Percentiles rank a stretch among this genome's conserved stretches.
Evolutionary conservation across 2,797 vertebrate species (phyloP).

Genomic region (Delichon dasypus): DNA sequence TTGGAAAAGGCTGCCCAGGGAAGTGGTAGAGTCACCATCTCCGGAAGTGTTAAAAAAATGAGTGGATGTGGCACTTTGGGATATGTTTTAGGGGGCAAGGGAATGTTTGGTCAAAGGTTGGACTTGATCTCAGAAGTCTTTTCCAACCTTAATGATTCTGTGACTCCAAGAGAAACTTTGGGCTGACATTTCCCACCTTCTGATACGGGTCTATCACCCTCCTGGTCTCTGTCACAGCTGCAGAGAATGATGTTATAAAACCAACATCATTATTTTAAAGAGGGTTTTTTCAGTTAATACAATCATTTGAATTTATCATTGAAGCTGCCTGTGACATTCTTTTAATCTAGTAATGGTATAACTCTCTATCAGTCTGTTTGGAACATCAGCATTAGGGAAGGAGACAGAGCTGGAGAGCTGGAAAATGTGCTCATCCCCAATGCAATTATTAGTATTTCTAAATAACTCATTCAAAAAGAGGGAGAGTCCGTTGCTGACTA

Average conservation of each 20-base stretch:
- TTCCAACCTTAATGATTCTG: background rate
- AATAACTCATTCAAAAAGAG: slow-evolving; percentile 5
- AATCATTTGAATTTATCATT: slow-evolving; percentile 1
- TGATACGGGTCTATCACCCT: background rate
- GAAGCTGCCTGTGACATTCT: background rate
- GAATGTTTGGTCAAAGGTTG: background rate
- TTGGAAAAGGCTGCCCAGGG: background rate
- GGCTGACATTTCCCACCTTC: fast-evolving
- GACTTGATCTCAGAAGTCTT: background rate
- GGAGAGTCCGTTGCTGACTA: background rate
- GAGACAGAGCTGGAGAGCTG: background rate
- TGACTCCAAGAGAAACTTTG: background rate
- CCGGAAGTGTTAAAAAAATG: background rate
- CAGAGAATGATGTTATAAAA: background rate
- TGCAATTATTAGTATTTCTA: slow-evolving; percentile 9
- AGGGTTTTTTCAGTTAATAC: background rate
- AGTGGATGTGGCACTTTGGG: background rate
- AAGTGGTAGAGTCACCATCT: background rate
- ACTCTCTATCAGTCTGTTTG: background rate
- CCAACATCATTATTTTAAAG: background rate
- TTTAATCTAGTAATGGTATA: slow-evolving; percentile 54
- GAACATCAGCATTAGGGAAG: background rate
- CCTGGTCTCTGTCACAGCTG: background rate
- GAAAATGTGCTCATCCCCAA: slow-evolving; percentile 33
- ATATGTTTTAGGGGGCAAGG: background rate